These are phyloP conservation scores for Hemicordylus capensis DNA, from an alignment of 2,113 vertebrate species.

Conservation along the genomic window DNA sequence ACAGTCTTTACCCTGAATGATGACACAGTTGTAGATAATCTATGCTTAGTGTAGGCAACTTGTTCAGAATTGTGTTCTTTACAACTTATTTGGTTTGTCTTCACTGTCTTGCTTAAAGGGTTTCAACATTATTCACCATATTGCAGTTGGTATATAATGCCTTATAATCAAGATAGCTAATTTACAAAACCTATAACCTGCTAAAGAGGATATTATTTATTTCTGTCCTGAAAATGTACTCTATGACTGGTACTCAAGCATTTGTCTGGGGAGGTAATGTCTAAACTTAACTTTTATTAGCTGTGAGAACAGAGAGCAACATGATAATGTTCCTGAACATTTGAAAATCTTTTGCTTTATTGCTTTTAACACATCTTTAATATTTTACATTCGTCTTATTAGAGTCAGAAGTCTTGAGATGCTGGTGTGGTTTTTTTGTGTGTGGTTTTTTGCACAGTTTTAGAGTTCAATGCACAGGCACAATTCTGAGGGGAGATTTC, in stretches of 20 bases:
- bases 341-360: conserved; percentile 76
- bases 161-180: neutral
- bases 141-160: neutral
- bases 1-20: too few species aligned
- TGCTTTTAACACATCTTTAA: conserved; percentile 78
- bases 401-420: conserved; percentile 72
- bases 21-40: neutral
- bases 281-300: conserved; percentile 75
- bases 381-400: conserved; percentile 83
- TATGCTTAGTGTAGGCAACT: neutral
- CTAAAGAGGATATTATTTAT: conserved; percentile 4
- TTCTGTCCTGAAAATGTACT: neutral
- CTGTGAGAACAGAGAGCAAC: conserved; percentile 62
- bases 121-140: too few species aligned
- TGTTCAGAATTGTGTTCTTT: neutral
- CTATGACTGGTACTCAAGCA: conserved; percentile 65
- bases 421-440: too few species aligned
- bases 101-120: neutral
- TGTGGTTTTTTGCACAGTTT: conserved; percentile 78
- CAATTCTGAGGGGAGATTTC: conserved; percentile 83
- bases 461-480: conserved; percentile 84
- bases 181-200: conserved; percentile 9
- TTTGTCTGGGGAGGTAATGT: conserved; percentile 62
- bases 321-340: conserved; percentile 67
- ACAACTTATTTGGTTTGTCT: neutral